Conservation (phyloP, 2,888 invertebrate species). For the Lasioglossum morio region DNA sequence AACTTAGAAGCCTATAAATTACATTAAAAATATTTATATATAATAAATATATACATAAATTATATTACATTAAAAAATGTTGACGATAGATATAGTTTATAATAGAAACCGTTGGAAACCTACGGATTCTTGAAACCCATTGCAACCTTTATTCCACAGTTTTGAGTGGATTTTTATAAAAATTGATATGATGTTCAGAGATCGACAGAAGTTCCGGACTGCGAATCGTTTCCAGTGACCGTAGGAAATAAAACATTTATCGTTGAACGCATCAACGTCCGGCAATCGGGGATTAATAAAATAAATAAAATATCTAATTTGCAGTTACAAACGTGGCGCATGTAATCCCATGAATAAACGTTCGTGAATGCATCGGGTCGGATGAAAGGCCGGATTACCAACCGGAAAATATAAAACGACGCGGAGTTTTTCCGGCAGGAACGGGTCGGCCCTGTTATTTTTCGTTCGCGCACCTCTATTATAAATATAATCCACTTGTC, state of each 20-base stretch:
- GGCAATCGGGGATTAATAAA: constrained; percentile 38
- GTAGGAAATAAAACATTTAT: not conserved
- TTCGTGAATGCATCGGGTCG: not conserved
- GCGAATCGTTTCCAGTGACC: not conserved
- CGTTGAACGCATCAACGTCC: not conserved
- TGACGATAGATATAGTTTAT: not conserved
- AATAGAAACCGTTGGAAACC: not conserved
- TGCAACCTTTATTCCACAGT: not conserved
- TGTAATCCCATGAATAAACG: constrained; percentile 44
- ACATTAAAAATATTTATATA: no score
- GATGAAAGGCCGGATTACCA: constrained; percentile 18
- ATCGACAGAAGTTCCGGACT: not conserved
- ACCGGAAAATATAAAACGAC: constrained; percentile 20
- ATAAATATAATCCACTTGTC: constrained; percentile 56
- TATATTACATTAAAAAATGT: not conserved
- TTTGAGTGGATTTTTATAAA: not conserved
- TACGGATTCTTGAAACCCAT: not conserved
- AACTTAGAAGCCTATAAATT: no score
- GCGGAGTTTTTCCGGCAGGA: constrained; percentile 20
- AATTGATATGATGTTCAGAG: not conserved
- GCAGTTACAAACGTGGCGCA: constrained; percentile 19
- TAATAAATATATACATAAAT: no score
- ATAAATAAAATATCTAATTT: constrained; percentile 48
- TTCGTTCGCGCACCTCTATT: constrained; percentile 44
- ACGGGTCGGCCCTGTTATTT: constrained; percentile 17